Base-by-base conservation (phyloP, 2,888 invertebrate genomes). In the Hanleya hanleyi region DNA sequence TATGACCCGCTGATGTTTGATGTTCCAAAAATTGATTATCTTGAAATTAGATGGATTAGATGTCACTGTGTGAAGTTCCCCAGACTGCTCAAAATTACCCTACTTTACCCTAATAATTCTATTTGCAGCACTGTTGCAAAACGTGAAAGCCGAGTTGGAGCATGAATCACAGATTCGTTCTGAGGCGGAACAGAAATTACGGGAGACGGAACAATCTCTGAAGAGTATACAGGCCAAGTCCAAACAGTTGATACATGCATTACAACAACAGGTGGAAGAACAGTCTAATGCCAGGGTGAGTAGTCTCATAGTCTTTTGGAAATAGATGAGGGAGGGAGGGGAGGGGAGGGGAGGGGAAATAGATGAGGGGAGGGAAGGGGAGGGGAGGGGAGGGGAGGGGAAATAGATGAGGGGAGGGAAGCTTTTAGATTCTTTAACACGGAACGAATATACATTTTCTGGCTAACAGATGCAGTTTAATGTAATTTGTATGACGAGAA, bases 131-230 rank as follows among this genome's bases (percentile, higher is more conserved):
- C 69, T 75, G 32, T 81, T 84, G 67, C 85, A 91, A 70, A 89
- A 88, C 76, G 78, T 89, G n/a, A 87, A 88, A 74, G 85, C 87
- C 41, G 91, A 91, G 73, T 76, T 91, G 70, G 91, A 91, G 75
- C 79, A 87, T 62, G 86, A 87, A 75, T 81, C 83, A 7, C 77
- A 86, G 0, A 79, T 82, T 26, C 70, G 87, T 51, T 78, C 82
- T 1, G 87, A 88, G 51, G 65, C 80, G 3, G 88, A 89, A 67
- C 77, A 77, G 3, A 85, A 85, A 70, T 77, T 86, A 29, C 77
- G 80, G 26, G 90, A 90, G 65, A 74, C 86, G 12, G 91, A 91
- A 29, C 78, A 83, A 4, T 79, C 84, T 12, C 75, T 90, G 67
- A 86, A 84, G 73, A 79, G 79, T 70, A 85, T 84, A 49, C 87